Evolutionary conservation across 2,797 vertebrate genomes (phyloP), one percentile per base, ranked within the genome.

Genomic region (Caiman crocodilus): DNA sequence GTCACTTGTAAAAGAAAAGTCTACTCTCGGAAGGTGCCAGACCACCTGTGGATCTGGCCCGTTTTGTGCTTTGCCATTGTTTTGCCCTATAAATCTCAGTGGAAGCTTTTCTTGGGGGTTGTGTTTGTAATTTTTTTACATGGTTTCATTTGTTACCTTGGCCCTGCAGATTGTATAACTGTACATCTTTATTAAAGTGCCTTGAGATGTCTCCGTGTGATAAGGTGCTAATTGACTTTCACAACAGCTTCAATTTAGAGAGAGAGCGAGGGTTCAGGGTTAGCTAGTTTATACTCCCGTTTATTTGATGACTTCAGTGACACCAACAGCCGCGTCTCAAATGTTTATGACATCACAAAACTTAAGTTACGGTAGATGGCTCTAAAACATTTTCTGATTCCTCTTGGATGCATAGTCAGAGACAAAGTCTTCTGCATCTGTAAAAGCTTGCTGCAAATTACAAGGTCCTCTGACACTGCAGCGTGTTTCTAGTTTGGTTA

Each of bases 151-250:
- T 94, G 81, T 88, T 90, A 79, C 89, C 85, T 92, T 95, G 94
- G 88, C 88, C 81, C 63, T 77, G 71, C 80, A 57, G 90, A 32
- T 76, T 30, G 64, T 59, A 35, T 28, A 89, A 84, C 61, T 61
- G 65, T 82, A 78, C 14, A n/a, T 91, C 93, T 95, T 96, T 87
- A 67, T 78, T 55, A 32, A 84, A 89, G 89, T n/a, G 20, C 95
- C 93, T 93, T 78, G 95, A 67, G 76, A 90, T 87, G 83, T 89
- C 60, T 93, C 76, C 82, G 91, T 80, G 60, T 93, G 93, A 92
- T 90, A 94, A 97, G 92, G 89, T 95, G 94, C 92, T 97, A 95
- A 96, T 96, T n/a, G n/a, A n/a, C n/a, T n/a, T n/a, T n/a, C n/a
- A n/a, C n/a, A n/a, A n/a, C n/a, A n/a, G n/a, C n/a, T n/a, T n/a